Evolutionary conservation across 2,113 vertebrate genomes (phyloP).

Genomic region (Rhombomys opimus): DNA sequence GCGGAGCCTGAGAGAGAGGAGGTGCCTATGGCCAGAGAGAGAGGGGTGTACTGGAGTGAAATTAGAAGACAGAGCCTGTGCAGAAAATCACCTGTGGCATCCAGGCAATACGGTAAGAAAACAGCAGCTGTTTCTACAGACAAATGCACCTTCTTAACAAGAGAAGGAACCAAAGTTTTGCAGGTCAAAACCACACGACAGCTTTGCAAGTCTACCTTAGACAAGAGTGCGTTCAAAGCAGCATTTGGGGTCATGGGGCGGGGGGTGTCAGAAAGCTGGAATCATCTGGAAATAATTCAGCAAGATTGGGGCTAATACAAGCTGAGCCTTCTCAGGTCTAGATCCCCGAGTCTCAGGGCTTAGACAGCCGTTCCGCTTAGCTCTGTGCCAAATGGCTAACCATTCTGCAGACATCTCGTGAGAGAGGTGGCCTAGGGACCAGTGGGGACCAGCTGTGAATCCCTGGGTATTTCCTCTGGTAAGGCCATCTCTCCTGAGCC

Average conservation of each 20-base stretch:
- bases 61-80: background rate
- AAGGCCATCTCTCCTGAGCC: background rate
- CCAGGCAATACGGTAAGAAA: background rate
- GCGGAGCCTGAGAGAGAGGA: background rate
- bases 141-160: background rate
- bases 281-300: background rate
- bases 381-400: background rate
- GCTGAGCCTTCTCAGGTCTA: background rate
- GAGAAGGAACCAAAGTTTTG: background rate
- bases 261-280: background rate
- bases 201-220: background rate
- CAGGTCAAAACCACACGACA: background rate
- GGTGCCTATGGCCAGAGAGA: background rate
- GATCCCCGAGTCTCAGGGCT: background rate
- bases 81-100: background rate
- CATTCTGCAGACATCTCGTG: rapidly evolving
- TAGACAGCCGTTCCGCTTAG: background rate
- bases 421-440: background rate
- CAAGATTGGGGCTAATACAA: background rate
- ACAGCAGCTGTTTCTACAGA: background rate
- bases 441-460: background rate
- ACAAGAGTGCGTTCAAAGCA: background rate
- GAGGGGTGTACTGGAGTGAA: background rate
- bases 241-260: no score
- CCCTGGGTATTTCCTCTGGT: background rate